Base-by-base conservation (phyloP, 2,888 invertebrate genomes). In the Hedya salicella region DNA sequence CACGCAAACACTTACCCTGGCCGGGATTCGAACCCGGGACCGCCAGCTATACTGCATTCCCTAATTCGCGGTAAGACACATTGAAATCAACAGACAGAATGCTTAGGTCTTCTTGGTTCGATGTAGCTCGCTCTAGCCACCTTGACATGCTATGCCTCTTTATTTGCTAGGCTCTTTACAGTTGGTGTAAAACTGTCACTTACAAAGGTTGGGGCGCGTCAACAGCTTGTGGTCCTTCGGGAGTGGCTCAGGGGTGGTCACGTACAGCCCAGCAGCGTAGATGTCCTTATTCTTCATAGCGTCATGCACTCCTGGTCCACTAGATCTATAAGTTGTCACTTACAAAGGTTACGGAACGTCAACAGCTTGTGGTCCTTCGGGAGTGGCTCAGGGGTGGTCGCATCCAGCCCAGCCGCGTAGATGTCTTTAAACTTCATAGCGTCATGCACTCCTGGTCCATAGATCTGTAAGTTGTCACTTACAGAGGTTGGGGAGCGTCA, bases 401-500 rank as follows among this genome's bases (percentile, higher is more conserved):
- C 98, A 83, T 99, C 99, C 1, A 99, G 91, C 0, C 98, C 98
- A 1, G 98, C 98, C 0, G 96, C 96, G 79, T 95, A 96, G 69
- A 98, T 98, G 70, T 93, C 92, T 1, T 95, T 94, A 42, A 91
- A 93, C 76, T 95, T 95, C 54, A 99, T 87, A 0, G 98, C 98
- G 56, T 94, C 93, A 62, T 96, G 94, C 25, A 99, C 0, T 96
- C 94, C 78, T 98, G 98, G 72, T 98, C 95, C 0, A 97, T n/a
- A 96, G 87, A 61, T 90, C 94, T 94, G 76, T n/a, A 3, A 39
- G 17, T n/a, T 14, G 17, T 3, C 3, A 82, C 89, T 86, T 69
- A 92, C 91, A 91, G 48, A 90, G 71, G 70, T 92, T 92, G 2
- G 95, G 94, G 36, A 98, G 87, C 25, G 93, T 94, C 13, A 32